Evolutionary conservation across 2,797 vertebrate genomes (phyloP).

Genomic region (Coccyzus lansbergi): DNA sequence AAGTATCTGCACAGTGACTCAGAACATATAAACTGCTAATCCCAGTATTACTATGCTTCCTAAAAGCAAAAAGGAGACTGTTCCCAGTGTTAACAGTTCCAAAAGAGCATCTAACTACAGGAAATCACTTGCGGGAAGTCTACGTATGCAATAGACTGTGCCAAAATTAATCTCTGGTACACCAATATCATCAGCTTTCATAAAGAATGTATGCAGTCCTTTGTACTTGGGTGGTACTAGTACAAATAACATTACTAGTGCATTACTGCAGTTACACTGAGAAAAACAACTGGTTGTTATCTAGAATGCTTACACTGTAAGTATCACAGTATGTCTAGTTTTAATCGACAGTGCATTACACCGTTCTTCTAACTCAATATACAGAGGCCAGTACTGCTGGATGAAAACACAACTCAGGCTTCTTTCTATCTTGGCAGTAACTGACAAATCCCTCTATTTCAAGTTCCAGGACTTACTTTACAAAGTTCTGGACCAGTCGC

Average conservation of each 20-base stretch:
- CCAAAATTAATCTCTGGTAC: constrained; percentile 30
- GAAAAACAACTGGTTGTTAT: background rate
- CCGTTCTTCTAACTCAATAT: background rate
- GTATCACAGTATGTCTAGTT: background rate
- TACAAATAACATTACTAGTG: background rate
- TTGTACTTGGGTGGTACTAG: background rate
- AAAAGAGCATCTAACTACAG: constrained; percentile 47
- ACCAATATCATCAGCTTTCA: background rate
- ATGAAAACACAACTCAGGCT: constrained; percentile 61
- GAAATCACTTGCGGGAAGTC: constrained; percentile 37
- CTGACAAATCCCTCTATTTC: constrained; percentile 62
- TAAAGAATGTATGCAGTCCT: background rate
- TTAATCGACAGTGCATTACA: background rate
- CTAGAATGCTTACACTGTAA: background rate
- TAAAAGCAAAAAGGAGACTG: constrained; percentile 34
- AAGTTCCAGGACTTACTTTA: constrained; percentile 61
- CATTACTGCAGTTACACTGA: background rate
- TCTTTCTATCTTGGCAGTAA: constrained; percentile 59
- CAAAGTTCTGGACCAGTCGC: constrained; percentile 43
- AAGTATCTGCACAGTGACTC: constrained; percentile 7
- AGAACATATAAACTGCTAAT: constrained; percentile 25
- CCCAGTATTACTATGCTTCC: constrained; percentile 18
- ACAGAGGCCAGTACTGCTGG: background rate
- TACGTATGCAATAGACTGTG: background rate
- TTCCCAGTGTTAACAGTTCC: constrained; percentile 16